Percentiles rank a stretch among this genome's conserved stretches.
These are phyloP conservation scores for Hippasteria phrygiana DNA, from an alignment of 53 echinoderm and acorn worm genomes.

Conservation along the genomic window DNA sequence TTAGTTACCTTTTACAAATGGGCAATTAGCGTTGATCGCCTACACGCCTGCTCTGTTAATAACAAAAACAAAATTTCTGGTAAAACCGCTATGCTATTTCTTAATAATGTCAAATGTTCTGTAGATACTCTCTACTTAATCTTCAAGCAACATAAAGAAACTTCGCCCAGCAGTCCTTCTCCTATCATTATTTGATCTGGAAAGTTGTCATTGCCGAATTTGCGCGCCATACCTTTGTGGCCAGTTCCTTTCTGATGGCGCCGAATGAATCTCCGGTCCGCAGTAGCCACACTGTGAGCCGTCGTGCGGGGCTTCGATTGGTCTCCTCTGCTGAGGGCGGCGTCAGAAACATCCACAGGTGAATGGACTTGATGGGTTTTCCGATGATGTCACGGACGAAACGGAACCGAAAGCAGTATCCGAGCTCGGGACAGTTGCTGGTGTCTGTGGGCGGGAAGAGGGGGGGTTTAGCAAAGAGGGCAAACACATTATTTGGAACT, in stretches of 20 bases:
- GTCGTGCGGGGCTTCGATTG: constrained; percentile 35
- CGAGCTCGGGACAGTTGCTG: neutral
- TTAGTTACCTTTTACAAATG: too few relatives aligned
- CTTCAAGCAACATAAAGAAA: too few relatives aligned
- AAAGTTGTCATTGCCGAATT: too few relatives aligned
- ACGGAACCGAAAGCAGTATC: constrained; percentile 27
- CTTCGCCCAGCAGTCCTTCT: too few relatives aligned
- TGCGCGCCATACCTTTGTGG: constrained; percentile 60
- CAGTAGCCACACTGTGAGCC: constrained; percentile 14
- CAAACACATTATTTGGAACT: neutral
- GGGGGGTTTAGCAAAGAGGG: neutral
- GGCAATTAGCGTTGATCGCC: too few relatives aligned
- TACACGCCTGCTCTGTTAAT: too few relatives aligned
- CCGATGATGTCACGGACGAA: constrained; percentile 22
- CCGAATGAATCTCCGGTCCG: neutral
- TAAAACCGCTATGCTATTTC: too few relatives aligned
- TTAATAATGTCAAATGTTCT: too few relatives aligned
- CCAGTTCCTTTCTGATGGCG: constrained; percentile 17
- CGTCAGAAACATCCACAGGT: constrained; percentile 38
- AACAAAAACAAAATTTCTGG: too few relatives aligned
- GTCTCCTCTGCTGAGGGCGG: neutral
- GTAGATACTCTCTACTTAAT: too few relatives aligned
- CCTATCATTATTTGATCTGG: neutral
- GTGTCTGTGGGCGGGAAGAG: neutral
- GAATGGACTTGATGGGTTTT: constrained; percentile 30